These are phyloP conservation scores for Aproaerema taeniolella DNA, from an alignment of 2,888 invertebrate species.

Conservation along the genomic window DNA sequence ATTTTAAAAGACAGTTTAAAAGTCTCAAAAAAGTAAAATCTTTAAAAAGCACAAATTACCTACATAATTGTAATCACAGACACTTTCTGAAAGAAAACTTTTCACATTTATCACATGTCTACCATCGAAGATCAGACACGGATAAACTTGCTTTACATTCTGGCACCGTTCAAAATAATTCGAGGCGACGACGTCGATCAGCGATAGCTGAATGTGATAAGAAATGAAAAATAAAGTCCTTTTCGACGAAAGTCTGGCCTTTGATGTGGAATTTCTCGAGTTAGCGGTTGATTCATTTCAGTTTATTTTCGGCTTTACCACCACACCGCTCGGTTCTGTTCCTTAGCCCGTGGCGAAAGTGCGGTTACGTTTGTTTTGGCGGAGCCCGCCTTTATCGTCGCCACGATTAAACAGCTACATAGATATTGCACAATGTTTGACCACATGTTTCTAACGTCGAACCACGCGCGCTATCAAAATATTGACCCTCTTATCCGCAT, in stretches of 20 bases:
- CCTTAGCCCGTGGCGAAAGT: conserved; percentile 48
- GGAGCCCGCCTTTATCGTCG: conserved; percentile 38
- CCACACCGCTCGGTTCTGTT: conserved; percentile 17
- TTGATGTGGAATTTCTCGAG: conserved; percentile 67
- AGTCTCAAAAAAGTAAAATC: too few species aligned
- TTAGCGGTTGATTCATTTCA: conserved; percentile 61
- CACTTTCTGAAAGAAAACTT: neutral
- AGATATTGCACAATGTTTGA: conserved; percentile 69
- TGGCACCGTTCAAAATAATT: conserved; percentile 7
- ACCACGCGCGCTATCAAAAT: conserved; percentile 71
- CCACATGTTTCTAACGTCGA: conserved; percentile 62
- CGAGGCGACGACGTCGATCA: conserved; percentile 8
- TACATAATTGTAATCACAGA: conserved; percentile 22
- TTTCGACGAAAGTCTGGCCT: conserved; percentile 55
- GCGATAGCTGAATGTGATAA: conserved; percentile 19
- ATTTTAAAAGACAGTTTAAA: too few species aligned
- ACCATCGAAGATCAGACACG: conserved; percentile 3
- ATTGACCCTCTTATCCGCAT: conserved; percentile 71
- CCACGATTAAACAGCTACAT: conserved; percentile 50
- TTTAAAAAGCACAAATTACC: conserved; percentile 23
- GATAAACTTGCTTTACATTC: conserved; percentile 7
- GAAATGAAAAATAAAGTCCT: conserved; percentile 32
- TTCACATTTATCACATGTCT: neutral
- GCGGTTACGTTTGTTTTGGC: conserved; percentile 49
- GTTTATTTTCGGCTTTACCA: conserved; percentile 45